These are phyloP conservation scores for Burhinus oedicnemus DNA, from an alignment of 2,113 vertebrate genomes.

Conservation along the genomic window DNA sequence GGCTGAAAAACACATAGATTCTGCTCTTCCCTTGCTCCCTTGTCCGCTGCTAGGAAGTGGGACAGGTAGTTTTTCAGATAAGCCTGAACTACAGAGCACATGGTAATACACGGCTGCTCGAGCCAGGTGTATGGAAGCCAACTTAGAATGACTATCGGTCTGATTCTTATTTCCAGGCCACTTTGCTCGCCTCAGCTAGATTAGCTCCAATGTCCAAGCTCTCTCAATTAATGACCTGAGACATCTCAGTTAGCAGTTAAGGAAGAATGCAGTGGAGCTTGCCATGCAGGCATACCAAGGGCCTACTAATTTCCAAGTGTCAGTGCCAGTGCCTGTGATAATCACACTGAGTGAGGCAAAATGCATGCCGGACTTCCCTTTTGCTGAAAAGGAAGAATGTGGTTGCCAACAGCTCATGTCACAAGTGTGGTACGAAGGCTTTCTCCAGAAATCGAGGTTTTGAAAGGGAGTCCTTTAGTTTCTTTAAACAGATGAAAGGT, in stretches of 20 bases:
- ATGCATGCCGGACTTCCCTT: not conserved
- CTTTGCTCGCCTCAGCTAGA: not conserved
- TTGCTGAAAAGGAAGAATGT: not conserved
- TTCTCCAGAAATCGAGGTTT: not conserved
- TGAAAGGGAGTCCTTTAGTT: not conserved
- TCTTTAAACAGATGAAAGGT: not conserved
- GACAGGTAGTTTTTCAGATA: not conserved
- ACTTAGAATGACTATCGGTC: not conserved
- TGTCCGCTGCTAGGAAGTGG: not conserved
- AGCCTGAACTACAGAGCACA: not conserved
- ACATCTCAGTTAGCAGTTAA: not conserved
- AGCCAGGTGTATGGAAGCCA: not conserved
- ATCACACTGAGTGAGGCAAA: not conserved
- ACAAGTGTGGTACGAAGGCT: not conserved
- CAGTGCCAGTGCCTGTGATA: not conserved
- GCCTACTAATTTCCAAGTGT: not conserved
- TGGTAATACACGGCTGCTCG: accelerated
- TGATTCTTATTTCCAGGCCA: not conserved
- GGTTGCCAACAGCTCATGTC: not conserved
- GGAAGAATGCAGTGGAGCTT: not conserved
- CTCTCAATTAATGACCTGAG: not conserved
- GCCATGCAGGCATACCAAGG: not conserved
- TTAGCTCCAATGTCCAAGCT: not conserved
- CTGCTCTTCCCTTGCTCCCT: not conserved
- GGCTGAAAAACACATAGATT: not conserved